Evolutionary conservation across 2,797 vertebrate genomes (phyloP).

Genomic region (Micropoecilia bifurca): DNA sequence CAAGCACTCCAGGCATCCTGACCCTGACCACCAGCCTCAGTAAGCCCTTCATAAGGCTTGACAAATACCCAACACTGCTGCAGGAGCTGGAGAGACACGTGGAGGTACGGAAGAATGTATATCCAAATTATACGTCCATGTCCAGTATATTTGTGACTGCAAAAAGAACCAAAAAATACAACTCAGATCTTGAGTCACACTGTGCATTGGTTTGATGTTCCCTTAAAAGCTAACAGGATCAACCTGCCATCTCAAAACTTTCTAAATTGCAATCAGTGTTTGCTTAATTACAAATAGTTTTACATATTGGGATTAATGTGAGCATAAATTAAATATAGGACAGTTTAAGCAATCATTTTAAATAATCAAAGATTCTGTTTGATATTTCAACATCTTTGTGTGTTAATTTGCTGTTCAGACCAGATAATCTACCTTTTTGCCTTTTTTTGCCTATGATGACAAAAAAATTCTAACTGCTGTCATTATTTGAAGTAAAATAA

Average conservation of each 20-base stretch:
- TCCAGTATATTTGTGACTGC: not conserved
- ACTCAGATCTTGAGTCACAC: not conserved
- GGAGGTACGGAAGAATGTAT: conserved; percentile 83
- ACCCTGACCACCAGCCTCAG: conserved; percentile 96
- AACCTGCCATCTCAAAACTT: not conserved
- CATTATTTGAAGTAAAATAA: not conserved
- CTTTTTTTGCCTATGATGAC: not conserved
- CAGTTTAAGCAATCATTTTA: not conserved
- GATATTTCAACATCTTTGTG: not conserved
- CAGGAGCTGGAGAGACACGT: conserved; percentile 97
- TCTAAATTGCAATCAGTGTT: not conserved
- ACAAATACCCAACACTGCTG: conserved; percentile 93
- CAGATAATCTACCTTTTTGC: not conserved
- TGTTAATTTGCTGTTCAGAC: not conserved
- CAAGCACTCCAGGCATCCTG: conserved; percentile 88
- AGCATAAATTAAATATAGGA: not conserved
- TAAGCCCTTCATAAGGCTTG: conserved; percentile 96
- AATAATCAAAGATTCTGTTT: not conserved
- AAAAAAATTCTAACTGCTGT: not conserved
- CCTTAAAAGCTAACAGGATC: not conserved
- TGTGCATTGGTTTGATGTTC: not conserved
- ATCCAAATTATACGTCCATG: not conserved
- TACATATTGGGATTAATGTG: not conserved
- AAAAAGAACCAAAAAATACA: not conserved
- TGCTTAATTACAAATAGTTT: not conserved